A percentile compares a stretch with the other conserved stretches of the same genome.
Conservation (phyloP, 2,888 invertebrate genomes). For the Zaprionus lineosus region DNA sequence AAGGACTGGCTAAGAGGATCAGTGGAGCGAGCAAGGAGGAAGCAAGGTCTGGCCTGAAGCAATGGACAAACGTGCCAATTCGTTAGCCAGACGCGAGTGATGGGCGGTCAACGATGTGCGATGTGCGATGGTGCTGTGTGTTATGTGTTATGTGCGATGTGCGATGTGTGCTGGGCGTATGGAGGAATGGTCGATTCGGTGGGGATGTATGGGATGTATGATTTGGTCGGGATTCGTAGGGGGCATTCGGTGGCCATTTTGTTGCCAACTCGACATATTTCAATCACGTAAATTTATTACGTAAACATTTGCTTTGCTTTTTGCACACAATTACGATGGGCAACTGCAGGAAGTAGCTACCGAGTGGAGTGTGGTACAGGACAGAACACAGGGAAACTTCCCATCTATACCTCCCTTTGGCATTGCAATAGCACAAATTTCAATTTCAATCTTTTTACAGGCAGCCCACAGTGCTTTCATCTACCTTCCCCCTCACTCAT, state of each 20-base stretch:
- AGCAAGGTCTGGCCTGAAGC: slow-evolving; percentile 28
- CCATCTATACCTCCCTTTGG: slow-evolving; percentile 1
- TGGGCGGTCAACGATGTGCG: too few relatives aligned
- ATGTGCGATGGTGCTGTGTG: background rate
- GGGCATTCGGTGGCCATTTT: slow-evolving; percentile 62
- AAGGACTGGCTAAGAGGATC: background rate
- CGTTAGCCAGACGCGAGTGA: slow-evolving; percentile 60
- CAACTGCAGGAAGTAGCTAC: slow-evolving; percentile 37
- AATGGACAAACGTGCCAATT: slow-evolving; percentile 49
- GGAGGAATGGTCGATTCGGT: background rate
- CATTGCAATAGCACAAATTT: slow-evolving; percentile 64
- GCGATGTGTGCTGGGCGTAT: background rate
- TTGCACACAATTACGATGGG: slow-evolving; percentile 75
- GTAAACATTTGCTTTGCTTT: slow-evolving; percentile 81
- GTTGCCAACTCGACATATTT: slow-evolving; percentile 81
- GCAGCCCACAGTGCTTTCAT: slow-evolving; percentile 8
- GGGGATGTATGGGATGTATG: background rate
- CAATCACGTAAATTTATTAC: slow-evolving; percentile 82
- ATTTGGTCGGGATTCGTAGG: too few relatives aligned
- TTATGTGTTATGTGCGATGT: background rate
- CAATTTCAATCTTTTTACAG: slow-evolving; percentile 75
- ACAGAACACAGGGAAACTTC: too few relatives aligned
- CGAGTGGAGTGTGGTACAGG: background rate
- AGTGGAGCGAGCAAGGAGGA: background rate
- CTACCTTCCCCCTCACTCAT: background rate